These are phyloP conservation scores for Engystomops pustulosus DNA, from an alignment of 2,113 vertebrate species.

Conservation along the genomic window DNA sequence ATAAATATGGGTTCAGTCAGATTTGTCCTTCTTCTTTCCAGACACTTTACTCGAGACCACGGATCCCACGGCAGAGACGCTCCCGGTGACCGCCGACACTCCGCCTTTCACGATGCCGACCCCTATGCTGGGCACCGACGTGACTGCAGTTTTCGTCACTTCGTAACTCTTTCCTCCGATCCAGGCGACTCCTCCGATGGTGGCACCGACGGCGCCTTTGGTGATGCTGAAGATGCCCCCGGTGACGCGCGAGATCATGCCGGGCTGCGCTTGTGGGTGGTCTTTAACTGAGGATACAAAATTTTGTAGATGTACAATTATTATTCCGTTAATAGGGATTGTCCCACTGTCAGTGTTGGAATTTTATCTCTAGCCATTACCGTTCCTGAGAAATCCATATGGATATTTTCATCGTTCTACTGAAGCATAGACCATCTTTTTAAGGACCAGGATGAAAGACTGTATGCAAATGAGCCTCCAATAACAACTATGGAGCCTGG, in stretches of 20 bases:
- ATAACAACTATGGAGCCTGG: too few species aligned
- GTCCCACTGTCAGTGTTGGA: too few species aligned
- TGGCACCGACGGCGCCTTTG: conserved; percentile 92
- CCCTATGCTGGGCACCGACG: conserved; percentile 87
- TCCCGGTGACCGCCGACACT: conserved; percentile 43
- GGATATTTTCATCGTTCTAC: too few species aligned
- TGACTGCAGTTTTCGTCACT: conserved; percentile 91
- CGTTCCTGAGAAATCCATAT: too few species aligned
- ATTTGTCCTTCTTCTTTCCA: conserved; percentile 57
- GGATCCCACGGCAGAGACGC: conserved; percentile 43
- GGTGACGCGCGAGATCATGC: conserved; percentile 90
- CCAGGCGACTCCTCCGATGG: conserved; percentile 91
- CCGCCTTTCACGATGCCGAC: conserved; percentile 88
- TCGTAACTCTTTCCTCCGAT: conserved; percentile 93
- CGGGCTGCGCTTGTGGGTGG: conserved; percentile 85
- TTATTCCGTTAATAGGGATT: too few species aligned
- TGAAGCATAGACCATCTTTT: too few species aligned
- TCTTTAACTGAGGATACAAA: conserved; percentile 74
- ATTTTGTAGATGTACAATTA: too few species aligned
- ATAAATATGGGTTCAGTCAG: conserved; percentile 41
- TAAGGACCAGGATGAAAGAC: too few species aligned
- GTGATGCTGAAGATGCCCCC: conserved; percentile 92
- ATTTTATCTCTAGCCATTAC: too few species aligned
- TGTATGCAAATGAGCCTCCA: too few species aligned
- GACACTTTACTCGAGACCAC: conserved; percentile 52